phyloP scores from a whole-genome alignment of 2,797 vertebrate species.

The Mus caroli region DNA sequence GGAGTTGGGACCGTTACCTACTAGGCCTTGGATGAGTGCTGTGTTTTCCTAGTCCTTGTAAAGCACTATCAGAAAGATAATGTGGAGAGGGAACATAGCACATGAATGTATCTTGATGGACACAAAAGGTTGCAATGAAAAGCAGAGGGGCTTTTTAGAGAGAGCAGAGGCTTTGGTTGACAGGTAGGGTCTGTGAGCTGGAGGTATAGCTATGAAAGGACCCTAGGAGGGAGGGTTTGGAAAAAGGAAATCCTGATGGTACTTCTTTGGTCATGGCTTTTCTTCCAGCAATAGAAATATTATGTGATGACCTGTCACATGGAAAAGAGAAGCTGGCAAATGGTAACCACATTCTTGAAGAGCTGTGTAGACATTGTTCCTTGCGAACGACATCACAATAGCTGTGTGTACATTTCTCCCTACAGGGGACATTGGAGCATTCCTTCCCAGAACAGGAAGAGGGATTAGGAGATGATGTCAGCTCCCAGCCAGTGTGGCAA shows the following conservation, averaged over 20 bases:
- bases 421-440: neutral
- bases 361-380: neutral
- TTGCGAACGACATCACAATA: neutral
- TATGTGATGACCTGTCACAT: neutral
- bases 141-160: neutral
- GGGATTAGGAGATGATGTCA: neutral
- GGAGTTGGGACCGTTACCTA: constrained; percentile 15
- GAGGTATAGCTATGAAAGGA: neutral
- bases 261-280: neutral
- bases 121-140: neutral
- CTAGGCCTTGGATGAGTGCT: constrained; percentile 1
- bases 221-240: neutral
- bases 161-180: neutral
- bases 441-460: neutral
- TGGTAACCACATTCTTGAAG: neutral
- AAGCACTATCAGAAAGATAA: neutral
- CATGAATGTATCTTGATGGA: neutral
- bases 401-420: neutral
- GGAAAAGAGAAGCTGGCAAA: neutral
- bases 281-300: neutral
- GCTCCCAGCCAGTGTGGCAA: no score
- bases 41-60: constrained; percentile 32
- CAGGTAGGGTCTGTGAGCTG: neutral
- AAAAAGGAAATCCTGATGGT: neutral
- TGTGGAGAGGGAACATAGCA: neutral